Evolutionary conservation across 2,888 invertebrate species (phyloP), one percentile per base, ranked within the genome.

Genomic region (Drosophila multiciliata): DNA sequence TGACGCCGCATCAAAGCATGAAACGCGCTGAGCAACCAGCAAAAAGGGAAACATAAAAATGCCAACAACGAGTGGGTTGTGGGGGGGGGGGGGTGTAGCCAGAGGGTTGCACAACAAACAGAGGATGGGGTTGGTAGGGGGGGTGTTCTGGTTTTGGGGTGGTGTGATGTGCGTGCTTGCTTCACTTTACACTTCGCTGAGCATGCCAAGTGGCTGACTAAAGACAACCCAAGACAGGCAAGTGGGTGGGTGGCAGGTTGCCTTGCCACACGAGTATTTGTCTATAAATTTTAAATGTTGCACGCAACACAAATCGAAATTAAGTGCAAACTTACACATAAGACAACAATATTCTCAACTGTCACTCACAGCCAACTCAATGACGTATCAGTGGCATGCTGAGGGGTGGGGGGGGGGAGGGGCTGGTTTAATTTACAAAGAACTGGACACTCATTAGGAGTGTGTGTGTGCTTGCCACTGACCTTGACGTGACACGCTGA

Each of bases 1-100:
- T 77, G 81, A 90, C 82, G 91, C 90, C 91, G 83, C 83, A 91
- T 88, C 78, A 91, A 90, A 90, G 91, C 87, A 86, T 91, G 90
- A 90, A 84, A 71, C 82, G 80, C 75, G 68, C 67, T 75, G 69
- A 71, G 78, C 87, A 73, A 87, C 87, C 89, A 78, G 81, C 74
- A 78, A 73, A 80, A 73, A 76, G 73, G 67, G 77, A 73, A 76
- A 66, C 77, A 76, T 67, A 58, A 73, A 76, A 83, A 76, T 69
- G 67, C 69, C 80, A 82, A 58, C 80, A 82, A 58, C 63, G 54
- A 55, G 64, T 59, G 40, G n/a, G 36, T 48, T 1, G 17, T n/a
- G 26, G 5, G 42, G 38, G 29, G 1, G 36, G 33, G 55, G 36
- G 23, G 11, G 45, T 6, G 29, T 64, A 54, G 29, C 54, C 58